These are phyloP conservation scores for Lasioglossum figueresi DNA, from an alignment of 2,888 invertebrate species.

Conservation along the genomic window DNA sequence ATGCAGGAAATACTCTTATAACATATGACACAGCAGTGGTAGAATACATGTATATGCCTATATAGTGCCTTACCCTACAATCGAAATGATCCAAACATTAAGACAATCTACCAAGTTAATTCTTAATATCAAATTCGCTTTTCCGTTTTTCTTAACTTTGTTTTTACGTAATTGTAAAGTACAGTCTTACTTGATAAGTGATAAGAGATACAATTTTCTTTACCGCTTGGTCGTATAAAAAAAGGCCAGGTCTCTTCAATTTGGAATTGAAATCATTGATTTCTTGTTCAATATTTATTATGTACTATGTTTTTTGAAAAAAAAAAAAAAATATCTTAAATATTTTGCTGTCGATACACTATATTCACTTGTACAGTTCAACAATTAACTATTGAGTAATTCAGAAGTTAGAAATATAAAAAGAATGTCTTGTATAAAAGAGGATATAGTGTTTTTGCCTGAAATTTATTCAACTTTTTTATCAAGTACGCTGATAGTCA, in stretches of 20 bases:
- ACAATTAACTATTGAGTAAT: constrained; percentile 32
- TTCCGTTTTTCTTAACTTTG: constrained; percentile 19
- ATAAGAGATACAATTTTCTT: constrained; percentile 42
- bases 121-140: constrained; percentile 41
- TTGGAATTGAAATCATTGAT: constrained; percentile 39
- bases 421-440: constrained; percentile 58
- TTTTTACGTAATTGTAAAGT: constrained; percentile 52
- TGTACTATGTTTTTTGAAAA: constrained; percentile 15
- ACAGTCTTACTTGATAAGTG: constrained; percentile 57
- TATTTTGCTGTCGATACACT: constrained; percentile 27
- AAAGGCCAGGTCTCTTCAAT: constrained; percentile 17
- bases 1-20: constrained; percentile 63
- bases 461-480: constrained; percentile 33
- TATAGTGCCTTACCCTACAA: constrained; percentile 70
- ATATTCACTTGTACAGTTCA: constrained; percentile 27
- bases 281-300: constrained; percentile 20
- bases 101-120: constrained; percentile 40
- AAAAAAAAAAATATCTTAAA: background rate
- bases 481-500: constrained; percentile 38
- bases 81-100: constrained; percentile 73
- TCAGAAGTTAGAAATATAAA: constrained; percentile 50
- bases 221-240: constrained; percentile 30
- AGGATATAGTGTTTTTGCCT: constrained; percentile 43
- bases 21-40: constrained; percentile 68
- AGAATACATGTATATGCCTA: constrained; percentile 65